Evolutionary conservation across 1,140 invertebrate species (phyloP), one percentile per base, ranked within the genome.

Genomic region (Rhysida immarginata): DNA sequence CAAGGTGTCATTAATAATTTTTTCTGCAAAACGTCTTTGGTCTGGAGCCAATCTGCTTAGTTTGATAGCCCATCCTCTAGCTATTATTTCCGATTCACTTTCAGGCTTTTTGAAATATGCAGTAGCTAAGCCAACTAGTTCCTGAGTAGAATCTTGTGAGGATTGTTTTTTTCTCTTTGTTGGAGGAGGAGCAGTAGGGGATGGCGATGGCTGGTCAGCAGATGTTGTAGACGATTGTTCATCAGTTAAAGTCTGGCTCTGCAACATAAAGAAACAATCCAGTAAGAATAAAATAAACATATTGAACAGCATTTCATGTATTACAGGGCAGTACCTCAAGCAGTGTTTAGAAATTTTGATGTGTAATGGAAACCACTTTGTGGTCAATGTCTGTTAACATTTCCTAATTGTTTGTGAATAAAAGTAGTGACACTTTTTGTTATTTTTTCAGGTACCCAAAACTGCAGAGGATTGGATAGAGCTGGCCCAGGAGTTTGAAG

Each of bases 31-130:
- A 23, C 23, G 53, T 23, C 26, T 2, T 42, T 54, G 53, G 16
- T 54, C 53, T 43, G 18, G 11, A 54, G 26, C n/a, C 35, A 54
- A 54, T 23, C 23, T 54, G 21, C 35, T 54, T 54, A 54, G 35
- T 54, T 54, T 54, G n/a, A 42, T 16, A 54, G 53, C 53, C 53
- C 53, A 54, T 11, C 26, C 35, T 29, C 35, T 54, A 43, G 26
- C 53, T 20, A 54, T 13, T 45, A 54, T 23, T n/a, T 54, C 53
- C 23, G 25, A 24, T 54, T 54, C 53, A 42, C 24, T 54, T 43
- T 54, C 53, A 8, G 53, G 53, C 23, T 29, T 11, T 29, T 54
- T 54, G 23, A 54, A 54, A 54, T 18, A 54, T 43, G 25, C 53
- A 21, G 53, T 54, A 45, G 53, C 26, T 35, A 54, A n/a, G 18